A percentile compares a stretch with the other conserved stretches of the same genome.
phyloP scores from a whole-genome alignment of 2,888 invertebrate genomes.

The Brenthis ino region DNA sequence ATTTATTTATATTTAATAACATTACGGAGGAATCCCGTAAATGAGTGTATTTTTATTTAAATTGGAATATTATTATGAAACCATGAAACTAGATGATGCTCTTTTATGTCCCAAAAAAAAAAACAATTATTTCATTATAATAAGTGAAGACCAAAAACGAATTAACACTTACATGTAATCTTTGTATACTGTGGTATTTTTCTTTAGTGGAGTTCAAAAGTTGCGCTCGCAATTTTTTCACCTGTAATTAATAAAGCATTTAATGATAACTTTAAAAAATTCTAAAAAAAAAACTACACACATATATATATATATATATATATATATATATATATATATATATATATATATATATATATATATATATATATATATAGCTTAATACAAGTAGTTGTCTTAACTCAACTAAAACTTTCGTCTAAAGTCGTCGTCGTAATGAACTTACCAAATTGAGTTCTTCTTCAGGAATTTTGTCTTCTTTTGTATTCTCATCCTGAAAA shows the following conservation, averaged over 20 bases:
- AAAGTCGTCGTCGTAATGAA: not conserved
- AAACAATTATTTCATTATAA: not conserved
- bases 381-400: not conserved
- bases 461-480: not conserved
- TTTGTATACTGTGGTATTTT: slow-evolving; percentile 8
- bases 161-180: slow-evolving; percentile 5
- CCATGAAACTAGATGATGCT: too few species aligned
- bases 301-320: too few species aligned
- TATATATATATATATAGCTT: too few species aligned
- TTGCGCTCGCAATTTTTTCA: slow-evolving; percentile 1
- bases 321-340: too few species aligned
- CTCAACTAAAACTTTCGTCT: not conserved
- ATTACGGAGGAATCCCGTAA: too few species aligned
- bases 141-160: too few species aligned
- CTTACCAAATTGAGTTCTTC: slow-evolving; percentile 5
- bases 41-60: too few species aligned
- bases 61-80: too few species aligned
- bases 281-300: too few species aligned
- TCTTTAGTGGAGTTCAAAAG: slow-evolving; percentile 12
- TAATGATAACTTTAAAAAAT: not conserved
- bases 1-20: too few species aligned
- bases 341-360: too few species aligned
- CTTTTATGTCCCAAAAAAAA: too few species aligned
- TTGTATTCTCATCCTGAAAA: slow-evolving; percentile 6
- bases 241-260: not conserved